These are phyloP conservation scores for Osmerus mordax DNA, from an alignment of 2,113 vertebrate genomes.

Conservation along the genomic window DNA sequence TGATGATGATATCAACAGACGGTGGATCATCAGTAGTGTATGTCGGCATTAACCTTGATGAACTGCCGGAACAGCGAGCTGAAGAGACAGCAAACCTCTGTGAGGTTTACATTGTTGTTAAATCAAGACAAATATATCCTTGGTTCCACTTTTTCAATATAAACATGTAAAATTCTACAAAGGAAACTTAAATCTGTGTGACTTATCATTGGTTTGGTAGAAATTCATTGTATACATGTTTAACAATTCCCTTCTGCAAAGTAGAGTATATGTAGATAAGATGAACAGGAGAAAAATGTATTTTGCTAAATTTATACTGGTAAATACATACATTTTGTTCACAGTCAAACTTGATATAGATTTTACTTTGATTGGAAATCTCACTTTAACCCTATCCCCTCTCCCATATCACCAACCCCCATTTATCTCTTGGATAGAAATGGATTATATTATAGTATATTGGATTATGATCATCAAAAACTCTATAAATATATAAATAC, in stretches of 20 bases:
- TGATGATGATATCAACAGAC: conserved; percentile 32
- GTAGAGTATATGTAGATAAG: conserved; percentile 74
- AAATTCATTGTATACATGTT: conserved; percentile 70
- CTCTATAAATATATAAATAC: conserved; percentile 39
- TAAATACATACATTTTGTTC: conserved; percentile 57
- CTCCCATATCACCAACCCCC: conserved; percentile 33
- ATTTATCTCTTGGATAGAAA: conserved; percentile 59
- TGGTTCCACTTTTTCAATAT: conserved; percentile 36
- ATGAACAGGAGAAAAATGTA: conserved; percentile 72
- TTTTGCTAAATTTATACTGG: conserved; percentile 80
- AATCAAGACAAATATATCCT: conserved; percentile 32
- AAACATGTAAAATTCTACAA: conserved; percentile 40
- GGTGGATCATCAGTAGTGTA: conserved; percentile 11
- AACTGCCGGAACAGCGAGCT: conserved; percentile 46
- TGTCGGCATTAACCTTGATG: conserved; percentile 55
- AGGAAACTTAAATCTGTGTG: conserved; percentile 65
- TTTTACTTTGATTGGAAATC: conserved; percentile 63
- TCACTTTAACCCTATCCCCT: conserved; percentile 53
- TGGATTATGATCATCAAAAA: conserved; percentile 44
- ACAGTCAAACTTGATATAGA: conserved; percentile 54
- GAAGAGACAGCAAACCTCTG: conserved; percentile 66
- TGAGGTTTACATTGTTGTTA: conserved; percentile 67
- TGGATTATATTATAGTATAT: conserved; percentile 54
- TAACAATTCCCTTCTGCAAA: conserved; percentile 67
- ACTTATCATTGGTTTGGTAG: conserved; percentile 68